These are phyloP conservation scores for Melanchra persicariae DNA, from an alignment of 2,888 invertebrate genomes.

Conservation along the genomic window DNA sequence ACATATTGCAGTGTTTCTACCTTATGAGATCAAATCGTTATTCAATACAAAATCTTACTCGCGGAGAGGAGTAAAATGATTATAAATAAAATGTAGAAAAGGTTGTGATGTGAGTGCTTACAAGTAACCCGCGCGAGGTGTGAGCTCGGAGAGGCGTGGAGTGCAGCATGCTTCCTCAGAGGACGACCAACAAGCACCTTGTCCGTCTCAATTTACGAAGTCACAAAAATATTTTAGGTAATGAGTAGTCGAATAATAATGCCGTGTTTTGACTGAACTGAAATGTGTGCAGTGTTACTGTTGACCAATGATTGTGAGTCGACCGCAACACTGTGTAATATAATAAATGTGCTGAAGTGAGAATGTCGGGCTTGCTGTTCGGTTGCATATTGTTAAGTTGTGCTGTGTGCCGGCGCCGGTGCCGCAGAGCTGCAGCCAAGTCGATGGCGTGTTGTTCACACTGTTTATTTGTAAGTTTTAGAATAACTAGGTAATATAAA, in stretches of 20 bases:
- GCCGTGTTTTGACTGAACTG: neutral
- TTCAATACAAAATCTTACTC: neutral
- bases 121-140: slow-evolving; percentile 11
- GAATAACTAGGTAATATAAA: slow-evolving; percentile 21
- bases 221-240: slow-evolving; percentile 33
- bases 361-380: neutral
- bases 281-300: neutral
- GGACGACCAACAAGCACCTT: neutral
- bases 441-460: neutral
- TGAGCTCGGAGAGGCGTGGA: too few relatives aligned
- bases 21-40: slow-evolving; percentile 36
- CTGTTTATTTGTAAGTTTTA: slow-evolving; percentile 18
- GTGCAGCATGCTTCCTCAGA: neutral
- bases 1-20: slow-evolving; percentile 3
- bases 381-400: slow-evolving; percentile 1
- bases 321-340: slow-evolving; percentile 22
- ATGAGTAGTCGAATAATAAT: slow-evolving; percentile 33
- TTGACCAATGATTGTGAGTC: slow-evolving; percentile 13
- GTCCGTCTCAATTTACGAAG: slow-evolving; percentile 8
- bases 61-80: slow-evolving; percentile 3
- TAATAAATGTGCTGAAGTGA: neutral
- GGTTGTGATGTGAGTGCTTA: slow-evolving; percentile 62
- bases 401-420: neutral
- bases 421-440: too few relatives aligned
- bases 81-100: slow-evolving; percentile 25